Percentiles rank a stretch among this genome's conserved stretches.
These are phyloP conservation scores for Drosophila picticornis DNA, from an alignment of 2,888 invertebrate genomes.

Conservation along the genomic window DNA sequence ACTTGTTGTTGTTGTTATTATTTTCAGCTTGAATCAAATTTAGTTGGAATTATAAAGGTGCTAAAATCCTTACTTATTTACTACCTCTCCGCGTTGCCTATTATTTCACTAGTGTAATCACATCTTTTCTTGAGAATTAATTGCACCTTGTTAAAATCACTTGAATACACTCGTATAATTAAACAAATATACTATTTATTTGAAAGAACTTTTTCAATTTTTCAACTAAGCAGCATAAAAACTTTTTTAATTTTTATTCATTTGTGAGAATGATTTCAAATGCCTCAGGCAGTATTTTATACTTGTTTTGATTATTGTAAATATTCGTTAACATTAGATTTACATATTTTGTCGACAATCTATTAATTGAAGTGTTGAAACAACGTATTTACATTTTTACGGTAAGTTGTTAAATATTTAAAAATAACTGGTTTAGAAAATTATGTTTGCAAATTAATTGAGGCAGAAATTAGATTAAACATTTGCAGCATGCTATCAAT, in stretches of 20 bases:
- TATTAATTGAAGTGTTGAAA: not conserved
- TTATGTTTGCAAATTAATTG: not conserved
- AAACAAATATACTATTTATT: not conserved
- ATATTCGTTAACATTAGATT: not conserved
- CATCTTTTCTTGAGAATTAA: not conserved
- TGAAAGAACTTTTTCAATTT: not conserved
- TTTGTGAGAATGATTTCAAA: not conserved
- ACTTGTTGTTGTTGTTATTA: constrained; percentile 42
- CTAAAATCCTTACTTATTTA: constrained; percentile 43
- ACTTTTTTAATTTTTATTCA: not conserved
- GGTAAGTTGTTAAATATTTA: not conserved
- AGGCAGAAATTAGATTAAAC: not conserved
- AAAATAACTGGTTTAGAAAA: not conserved
- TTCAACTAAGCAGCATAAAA: not conserved
- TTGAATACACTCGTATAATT: not conserved
- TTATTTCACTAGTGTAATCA: constrained; percentile 9
- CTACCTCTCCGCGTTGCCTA: constrained; percentile 1
- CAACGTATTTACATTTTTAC: not conserved
- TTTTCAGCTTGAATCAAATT: constrained; percentile 40
- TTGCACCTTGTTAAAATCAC: not conserved
- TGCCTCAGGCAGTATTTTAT: not conserved
- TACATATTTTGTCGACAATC: not conserved
- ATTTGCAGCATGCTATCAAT: not conserved
- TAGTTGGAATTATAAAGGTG: constrained; percentile 29
- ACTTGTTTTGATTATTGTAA: not conserved